phyloP scores from a whole-genome alignment of 37 sponge, comb jelly and placozoan genomes.

The Geodia barretti region DNA sequence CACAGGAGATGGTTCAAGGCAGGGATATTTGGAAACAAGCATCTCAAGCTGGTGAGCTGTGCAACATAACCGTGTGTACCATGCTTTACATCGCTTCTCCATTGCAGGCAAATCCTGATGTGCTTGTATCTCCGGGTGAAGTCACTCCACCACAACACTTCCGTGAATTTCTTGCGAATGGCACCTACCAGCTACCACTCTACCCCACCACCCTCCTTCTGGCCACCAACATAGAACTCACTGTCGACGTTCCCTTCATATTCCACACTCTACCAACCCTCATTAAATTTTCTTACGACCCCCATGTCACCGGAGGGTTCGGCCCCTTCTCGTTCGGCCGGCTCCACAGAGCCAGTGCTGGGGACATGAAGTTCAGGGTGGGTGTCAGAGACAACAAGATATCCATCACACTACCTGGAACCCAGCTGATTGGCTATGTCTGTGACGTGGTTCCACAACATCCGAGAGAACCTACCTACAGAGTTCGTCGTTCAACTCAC shows the following conservation, averaged over 20 bases:
- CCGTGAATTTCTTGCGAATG: background rate
- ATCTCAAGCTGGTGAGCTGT: slow-evolving; percentile 15
- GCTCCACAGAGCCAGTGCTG: background rate
- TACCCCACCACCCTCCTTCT: slow-evolving; percentile 14
- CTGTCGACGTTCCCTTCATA: background rate
- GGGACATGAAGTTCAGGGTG: slow-evolving; percentile 5
- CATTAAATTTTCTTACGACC: slow-evolving; percentile 33
- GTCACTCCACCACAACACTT: slow-evolving; percentile 7
- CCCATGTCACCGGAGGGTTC: slow-evolving; percentile 2
- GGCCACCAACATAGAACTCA: slow-evolving; percentile 9
- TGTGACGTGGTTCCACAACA: background rate
- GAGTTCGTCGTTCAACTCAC: too few relatives aligned
- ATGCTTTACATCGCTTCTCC: too few relatives aligned
- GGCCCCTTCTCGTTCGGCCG: slow-evolving; percentile 22
- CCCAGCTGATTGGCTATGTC: slow-evolving; percentile 20
- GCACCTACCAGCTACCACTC: slow-evolving; percentile 16
- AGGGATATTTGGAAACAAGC: slow-evolving; percentile 15
- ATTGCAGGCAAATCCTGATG: slow-evolving; percentile 12
- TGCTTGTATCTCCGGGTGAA: slow-evolving; percentile 28
- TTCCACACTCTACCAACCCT: background rate
- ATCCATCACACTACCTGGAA: slow-evolving; percentile 8
- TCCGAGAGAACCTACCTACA: too few relatives aligned
- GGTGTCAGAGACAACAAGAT: slow-evolving; percentile 12
- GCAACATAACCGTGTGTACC: background rate
- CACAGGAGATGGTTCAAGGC: slow-evolving; percentile 15